These are phyloP conservation scores for Ichneumon xanthorius DNA, from an alignment of 2,888 invertebrate species.

Conservation along the genomic window DNA sequence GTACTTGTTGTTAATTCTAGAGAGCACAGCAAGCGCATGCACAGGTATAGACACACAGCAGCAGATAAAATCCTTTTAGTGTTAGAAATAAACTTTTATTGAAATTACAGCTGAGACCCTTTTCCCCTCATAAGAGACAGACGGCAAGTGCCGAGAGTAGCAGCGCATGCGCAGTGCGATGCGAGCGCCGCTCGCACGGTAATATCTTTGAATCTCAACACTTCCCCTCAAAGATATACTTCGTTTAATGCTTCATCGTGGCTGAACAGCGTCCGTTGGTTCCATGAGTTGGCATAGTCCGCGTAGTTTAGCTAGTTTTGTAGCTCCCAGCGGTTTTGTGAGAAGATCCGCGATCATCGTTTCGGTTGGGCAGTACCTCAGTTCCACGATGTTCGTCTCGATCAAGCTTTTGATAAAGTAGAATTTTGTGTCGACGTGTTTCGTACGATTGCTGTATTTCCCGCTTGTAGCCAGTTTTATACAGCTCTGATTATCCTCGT, in stretches of 20 bases:
- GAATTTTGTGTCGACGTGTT: conserved; percentile 57
- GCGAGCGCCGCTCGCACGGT: too few relatives aligned
- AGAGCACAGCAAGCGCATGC: too few relatives aligned
- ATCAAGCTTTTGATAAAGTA: conserved; percentile 36
- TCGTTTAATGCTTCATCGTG: too few relatives aligned
- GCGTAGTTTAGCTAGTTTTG: conserved; percentile 35
- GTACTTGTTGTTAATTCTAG: too few relatives aligned
- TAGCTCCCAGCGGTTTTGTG: conserved; percentile 62
- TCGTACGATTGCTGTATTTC: conserved; percentile 47
- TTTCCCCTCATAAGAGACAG: too few relatives aligned
- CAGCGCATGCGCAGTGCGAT: too few relatives aligned
- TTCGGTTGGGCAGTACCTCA: conserved; percentile 54
- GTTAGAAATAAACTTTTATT: too few relatives aligned
- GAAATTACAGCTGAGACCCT: too few relatives aligned
- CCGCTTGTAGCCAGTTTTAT: conserved; percentile 40
- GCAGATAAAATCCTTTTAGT: too few relatives aligned
- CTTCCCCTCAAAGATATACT: conserved; percentile 25
- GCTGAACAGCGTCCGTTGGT: too few relatives aligned
- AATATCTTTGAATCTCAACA: background rate
- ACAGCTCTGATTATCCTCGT: conserved; percentile 64
- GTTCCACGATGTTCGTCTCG: conserved; percentile 7
- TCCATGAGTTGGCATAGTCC: background rate
- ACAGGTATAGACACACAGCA: too few relatives aligned
- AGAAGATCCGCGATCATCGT: conserved; percentile 55
- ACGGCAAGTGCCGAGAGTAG: too few relatives aligned